Conservation (phyloP, 2,888 invertebrate genomes). For the Allophyes oxyacanthae region DNA sequence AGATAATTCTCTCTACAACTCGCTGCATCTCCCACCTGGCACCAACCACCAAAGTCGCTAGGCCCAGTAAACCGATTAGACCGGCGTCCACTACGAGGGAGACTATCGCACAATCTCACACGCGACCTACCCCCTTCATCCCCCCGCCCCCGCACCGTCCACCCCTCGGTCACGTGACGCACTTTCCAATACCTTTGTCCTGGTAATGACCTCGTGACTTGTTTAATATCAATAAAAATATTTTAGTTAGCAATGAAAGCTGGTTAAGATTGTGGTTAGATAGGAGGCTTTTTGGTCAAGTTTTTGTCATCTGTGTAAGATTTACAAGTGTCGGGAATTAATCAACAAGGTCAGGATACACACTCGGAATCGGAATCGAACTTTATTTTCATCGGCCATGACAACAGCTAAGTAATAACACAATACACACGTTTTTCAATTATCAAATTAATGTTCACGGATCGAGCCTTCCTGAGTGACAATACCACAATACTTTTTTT, state of each 20-base stretch:
- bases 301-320: conserved; percentile 3
- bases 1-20: not conserved
- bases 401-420: no score
- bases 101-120: conserved; percentile 81
- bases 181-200: conserved; percentile 73
- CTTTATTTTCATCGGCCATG: no score
- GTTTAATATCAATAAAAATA: conserved; percentile 73
- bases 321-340: no score
- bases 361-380: no score
- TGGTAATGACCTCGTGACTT: conserved; percentile 82
- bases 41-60: conserved; percentile 64
- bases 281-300: conserved; percentile 8
- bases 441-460: no score
- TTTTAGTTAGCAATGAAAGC: conserved; percentile 37
- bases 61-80: conserved; percentile 86
- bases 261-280: conserved; percentile 40
- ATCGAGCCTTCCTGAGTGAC: no score
- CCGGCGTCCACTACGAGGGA: conserved; percentile 66
- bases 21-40: conserved; percentile 46
- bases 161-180: conserved; percentile 66
- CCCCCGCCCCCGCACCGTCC: conserved; percentile 32
- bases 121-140: conserved; percentile 65
- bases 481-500: no score
- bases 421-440: no score
- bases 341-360: no score